Evolutionary conservation across 2,797 vertebrate genomes (phyloP), one percentile per base, ranked within the genome.

Genomic region (Chromis chromis): DNA sequence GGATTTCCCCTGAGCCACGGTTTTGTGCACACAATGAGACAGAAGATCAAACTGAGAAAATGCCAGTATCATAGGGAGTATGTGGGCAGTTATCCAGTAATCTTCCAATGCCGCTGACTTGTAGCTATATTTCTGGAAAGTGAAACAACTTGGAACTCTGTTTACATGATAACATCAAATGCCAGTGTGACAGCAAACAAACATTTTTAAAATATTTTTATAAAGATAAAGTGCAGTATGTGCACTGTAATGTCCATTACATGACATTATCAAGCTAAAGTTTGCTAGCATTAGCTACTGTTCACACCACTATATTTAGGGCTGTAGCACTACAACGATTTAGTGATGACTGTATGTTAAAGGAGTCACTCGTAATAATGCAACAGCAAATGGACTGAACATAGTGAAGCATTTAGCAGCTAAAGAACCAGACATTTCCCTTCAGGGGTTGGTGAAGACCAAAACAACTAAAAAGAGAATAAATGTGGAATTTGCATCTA

Each of bases 1-100:
- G 75, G 58, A 83, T 83, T 86, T 86, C 82, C 82, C 84, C 22
- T 2, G 71, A 82, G 86, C 8, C 1, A 0, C 0, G 1, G 16
- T 33, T 33, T 22, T 56, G 46, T 54, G 40, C 3, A 5, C 53
- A 52, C 25, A 48, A 39, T 25, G 10, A 78, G 65, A 65, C 44
- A 17, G 36, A 65, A 74, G 52, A 49, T 70, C 49, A 46, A 39
- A 52, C 6, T 13, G 27, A 40, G 25, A 22, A 65, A 46, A 62
- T 19, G 31, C 25, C 12, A 60, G 14, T 28, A 11, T 31, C 31
- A 65, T 61, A 4, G 13, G n/a, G 54, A 36, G 39, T 2, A 24
- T 55, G 5, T 21, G 22, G 22, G 9, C 46, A 28, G 22, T 50
- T 10, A 28, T 27, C 46, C 25, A 40, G 4, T 6, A 17, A 6